Evolutionary conservation across 2,113 vertebrate species (phyloP), one percentile per base, ranked within the genome.

Genomic region (Lipophrys pholis): DNA sequence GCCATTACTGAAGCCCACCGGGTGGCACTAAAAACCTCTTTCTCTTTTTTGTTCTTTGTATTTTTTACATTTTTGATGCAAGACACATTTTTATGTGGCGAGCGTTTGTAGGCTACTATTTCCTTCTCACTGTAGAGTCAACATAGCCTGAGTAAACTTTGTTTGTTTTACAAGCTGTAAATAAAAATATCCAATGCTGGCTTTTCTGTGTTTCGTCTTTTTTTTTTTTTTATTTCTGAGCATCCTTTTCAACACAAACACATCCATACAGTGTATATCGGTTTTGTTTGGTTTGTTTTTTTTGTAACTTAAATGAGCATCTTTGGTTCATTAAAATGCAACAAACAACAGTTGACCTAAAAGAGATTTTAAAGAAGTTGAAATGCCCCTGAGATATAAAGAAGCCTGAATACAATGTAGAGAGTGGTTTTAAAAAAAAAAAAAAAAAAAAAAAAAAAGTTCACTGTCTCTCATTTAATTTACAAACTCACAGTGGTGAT

Each of bases 81-180:
- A 76, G 45, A 66, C 15, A 71, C 15, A 61, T 51, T 83, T 70
- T 62, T 17, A 60, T 72, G 68, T 80, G 43, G 53, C 46, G 80
- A 60, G 36, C 48, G 38, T 68, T 81, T n/a, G 41, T 62, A 80
- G 69, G 58, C 56, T 72, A 68, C 58, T 76, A 76, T 12, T 53
- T 80, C 62, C 53, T 68, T 54, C 49, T 78, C 60, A 41, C 10
- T 67, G 60, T 88, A 82, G 72, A 76, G 46, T 43, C 56, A 87
- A 83, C 41, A 70, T 72, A 81, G 65, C 40, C 36, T 30, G 42
- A 87, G 73, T 81, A 71, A 86, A 83, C 38, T n/a, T n/a, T 50
- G 75, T 84, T 73, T 87, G 87, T 87, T 30, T 89, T 88, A 81
- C 83, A 82, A 76, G 59, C 69, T 86, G 80, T 83, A 89, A 93